Conservation (phyloP, 2,888 invertebrate species). For the Hirtodrosophila confusa region DNA sequence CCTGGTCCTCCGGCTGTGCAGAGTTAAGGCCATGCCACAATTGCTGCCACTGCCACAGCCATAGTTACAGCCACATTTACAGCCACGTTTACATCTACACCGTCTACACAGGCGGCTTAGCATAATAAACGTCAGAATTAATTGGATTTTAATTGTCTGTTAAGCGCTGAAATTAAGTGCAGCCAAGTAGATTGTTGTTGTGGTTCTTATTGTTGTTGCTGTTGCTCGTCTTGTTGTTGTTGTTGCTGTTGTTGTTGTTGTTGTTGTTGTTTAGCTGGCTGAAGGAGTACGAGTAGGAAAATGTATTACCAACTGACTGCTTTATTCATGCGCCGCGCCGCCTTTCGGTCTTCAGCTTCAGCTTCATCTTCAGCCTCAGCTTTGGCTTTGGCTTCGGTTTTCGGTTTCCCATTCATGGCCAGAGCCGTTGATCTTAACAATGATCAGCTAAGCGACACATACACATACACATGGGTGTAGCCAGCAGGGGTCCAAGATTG, state of each 20-base stretch:
- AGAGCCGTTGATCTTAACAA: constrained; percentile 72
- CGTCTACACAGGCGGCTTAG: constrained; percentile 77
- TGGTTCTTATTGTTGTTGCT: constrained; percentile 22
- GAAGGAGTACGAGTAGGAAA: constrained; percentile 45
- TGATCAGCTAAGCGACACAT: constrained; percentile 73
- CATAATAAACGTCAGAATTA: constrained; percentile 84
- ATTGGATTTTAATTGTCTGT: constrained; percentile 85
- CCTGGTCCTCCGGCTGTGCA: constrained; percentile 22
- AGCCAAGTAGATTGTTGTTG: constrained; percentile 71
- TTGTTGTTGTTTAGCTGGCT: constrained; percentile 44
- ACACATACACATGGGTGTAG: constrained; percentile 7
- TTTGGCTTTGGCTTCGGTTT: constrained; percentile 14
- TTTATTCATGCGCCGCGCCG: constrained; percentile 70
- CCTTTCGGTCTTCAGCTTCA: constrained; percentile 32
- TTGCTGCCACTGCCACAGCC: constrained; percentile 31
- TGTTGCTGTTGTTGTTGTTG: constrained; percentile 15
- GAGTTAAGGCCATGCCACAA: constrained; percentile 20
- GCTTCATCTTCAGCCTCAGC: constrained; percentile 9
- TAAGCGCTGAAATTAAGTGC: constrained; percentile 82
- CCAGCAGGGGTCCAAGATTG: too few relatives aligned
- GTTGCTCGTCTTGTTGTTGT: constrained; percentile 6
- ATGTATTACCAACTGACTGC: constrained; percentile 76
- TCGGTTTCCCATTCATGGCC: constrained; percentile 64
- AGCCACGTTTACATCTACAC: constrained; percentile 49
- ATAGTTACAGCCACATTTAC: constrained; percentile 42